These are phyloP conservation scores for Pteropus rufus DNA, from an alignment of 2,797 vertebrate species.

Conservation along the genomic window DNA sequence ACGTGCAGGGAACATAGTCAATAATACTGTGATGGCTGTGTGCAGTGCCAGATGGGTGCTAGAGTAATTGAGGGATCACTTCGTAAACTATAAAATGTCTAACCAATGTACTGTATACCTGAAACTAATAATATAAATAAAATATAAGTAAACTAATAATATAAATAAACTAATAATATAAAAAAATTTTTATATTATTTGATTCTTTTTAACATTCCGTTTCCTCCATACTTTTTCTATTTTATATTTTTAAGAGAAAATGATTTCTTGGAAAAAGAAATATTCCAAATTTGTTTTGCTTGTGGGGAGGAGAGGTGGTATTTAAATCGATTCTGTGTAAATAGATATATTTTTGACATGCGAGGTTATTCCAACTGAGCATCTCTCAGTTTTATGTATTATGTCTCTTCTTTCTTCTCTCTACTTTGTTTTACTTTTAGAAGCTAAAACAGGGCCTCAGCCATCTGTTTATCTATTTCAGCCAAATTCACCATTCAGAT, in stretches of 20 bases:
- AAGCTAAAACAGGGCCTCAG: conserved; percentile 58
- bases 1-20: too few species aligned
- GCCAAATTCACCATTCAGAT: conserved; percentile 71
- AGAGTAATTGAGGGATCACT: too few species aligned
- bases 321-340: conserved; percentile 37
- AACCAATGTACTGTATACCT: too few species aligned
- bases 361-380: conserved; percentile 39
- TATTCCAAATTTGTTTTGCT: neutral
- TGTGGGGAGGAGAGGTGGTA: neutral
- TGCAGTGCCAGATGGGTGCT: too few species aligned
- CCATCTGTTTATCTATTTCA: conserved; percentile 66
- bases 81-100: too few species aligned
- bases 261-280: neutral
- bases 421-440: conserved; percentile 67
- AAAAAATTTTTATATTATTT: neutral
- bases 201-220: neutral
- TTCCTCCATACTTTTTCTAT: neutral
- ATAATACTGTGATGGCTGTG: too few species aligned
- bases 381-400: neutral
- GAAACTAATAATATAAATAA: too few species aligned
- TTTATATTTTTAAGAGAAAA: conserved; percentile 15
- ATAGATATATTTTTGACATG: neutral
- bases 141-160: too few species aligned
- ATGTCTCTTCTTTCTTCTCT: conserved; percentile 18
- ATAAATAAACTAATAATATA: too few species aligned